These are phyloP conservation scores for Rosalia funebris DNA, from an alignment of 2,888 invertebrate genomes.

Conservation along the genomic window DNA sequence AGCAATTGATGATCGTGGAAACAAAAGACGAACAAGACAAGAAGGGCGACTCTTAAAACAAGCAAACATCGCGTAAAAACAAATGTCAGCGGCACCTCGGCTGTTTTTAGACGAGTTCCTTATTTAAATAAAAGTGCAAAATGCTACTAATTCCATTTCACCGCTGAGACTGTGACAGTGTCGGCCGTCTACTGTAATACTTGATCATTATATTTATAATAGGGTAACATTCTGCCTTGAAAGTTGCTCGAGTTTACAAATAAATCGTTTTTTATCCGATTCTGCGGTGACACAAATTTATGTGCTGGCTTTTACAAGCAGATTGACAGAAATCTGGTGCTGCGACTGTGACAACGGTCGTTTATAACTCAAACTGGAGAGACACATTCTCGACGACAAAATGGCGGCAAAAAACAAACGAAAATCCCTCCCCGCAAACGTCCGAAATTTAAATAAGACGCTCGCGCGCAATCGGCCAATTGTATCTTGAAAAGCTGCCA, in stretches of 20 bases:
- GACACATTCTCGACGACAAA: slow-evolving; percentile 59
- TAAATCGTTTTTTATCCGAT: slow-evolving; percentile 63
- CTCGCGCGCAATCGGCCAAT: slow-evolving; percentile 54
- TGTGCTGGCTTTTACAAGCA: slow-evolving; percentile 50
- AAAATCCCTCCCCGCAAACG: slow-evolving; percentile 47
- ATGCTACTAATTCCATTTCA: slow-evolving; percentile 55
- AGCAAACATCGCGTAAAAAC: slow-evolving; percentile 58
- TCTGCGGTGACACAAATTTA: slow-evolving; percentile 60
- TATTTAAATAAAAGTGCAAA: slow-evolving; percentile 57
- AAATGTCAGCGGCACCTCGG: slow-evolving; percentile 59
- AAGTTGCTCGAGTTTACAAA: slow-evolving; percentile 54
- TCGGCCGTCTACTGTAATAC: too few species aligned
- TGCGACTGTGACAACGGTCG: slow-evolving; percentile 56
- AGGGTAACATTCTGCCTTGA: slow-evolving; percentile 49
- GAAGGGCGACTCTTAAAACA: slow-evolving; percentile 50
- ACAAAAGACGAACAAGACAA: slow-evolving; percentile 49
- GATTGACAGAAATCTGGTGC: slow-evolving; percentile 62
- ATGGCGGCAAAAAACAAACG: slow-evolving; percentile 57
- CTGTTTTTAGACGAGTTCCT: slow-evolving; percentile 49
- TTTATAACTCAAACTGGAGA: slow-evolving; percentile 55
- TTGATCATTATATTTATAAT: too few species aligned
- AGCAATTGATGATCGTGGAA: slow-evolving; percentile 58
- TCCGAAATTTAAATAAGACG: slow-evolving; percentile 60
- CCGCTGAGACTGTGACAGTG: slow-evolving; percentile 47
- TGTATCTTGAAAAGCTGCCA: slow-evolving; percentile 48